Evolutionary conservation across 1,140 invertebrate genomes (phyloP).

Genomic region (Penaeus vannamei): DNA sequence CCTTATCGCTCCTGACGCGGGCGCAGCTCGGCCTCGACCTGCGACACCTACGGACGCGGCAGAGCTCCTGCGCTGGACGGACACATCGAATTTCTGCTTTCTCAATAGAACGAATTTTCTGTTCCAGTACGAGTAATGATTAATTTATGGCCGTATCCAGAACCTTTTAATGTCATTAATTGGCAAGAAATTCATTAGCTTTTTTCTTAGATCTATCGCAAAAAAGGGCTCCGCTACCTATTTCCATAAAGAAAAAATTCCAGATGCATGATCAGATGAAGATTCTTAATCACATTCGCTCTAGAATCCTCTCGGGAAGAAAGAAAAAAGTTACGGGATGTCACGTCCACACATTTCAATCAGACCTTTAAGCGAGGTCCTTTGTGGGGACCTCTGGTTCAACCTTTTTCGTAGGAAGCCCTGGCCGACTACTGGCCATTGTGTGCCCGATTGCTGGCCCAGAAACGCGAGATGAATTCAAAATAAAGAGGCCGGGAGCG

Average conservation of each 20-base stretch:
- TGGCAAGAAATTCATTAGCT: too few relatives aligned
- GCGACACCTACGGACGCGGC: background rate
- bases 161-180: too few relatives aligned
- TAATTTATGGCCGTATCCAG: too few relatives aligned
- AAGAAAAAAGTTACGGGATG: conserved; percentile 28
- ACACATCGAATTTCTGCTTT: too few relatives aligned
- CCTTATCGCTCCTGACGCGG: background rate
- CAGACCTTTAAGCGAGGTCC: conserved; percentile 28
- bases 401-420: background rate
- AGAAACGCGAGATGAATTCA: conserved; percentile 29
- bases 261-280: background rate
- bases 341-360: conserved; percentile 54
- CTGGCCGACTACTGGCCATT: too few relatives aligned
- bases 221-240: too few relatives aligned
- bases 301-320: background rate
- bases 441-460: background rate
- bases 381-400: conserved; percentile 16
- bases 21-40: background rate
- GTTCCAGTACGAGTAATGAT: too few relatives aligned
- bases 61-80: too few relatives aligned
- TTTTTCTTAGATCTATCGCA: too few relatives aligned
- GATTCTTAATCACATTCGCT: too few relatives aligned
- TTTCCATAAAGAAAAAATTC: background rate
- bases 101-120: too few relatives aligned
- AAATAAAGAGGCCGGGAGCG: conserved; percentile 21